Conservation (phyloP, 2,797 vertebrate genomes). For the Miichthys miiuy region DNA sequence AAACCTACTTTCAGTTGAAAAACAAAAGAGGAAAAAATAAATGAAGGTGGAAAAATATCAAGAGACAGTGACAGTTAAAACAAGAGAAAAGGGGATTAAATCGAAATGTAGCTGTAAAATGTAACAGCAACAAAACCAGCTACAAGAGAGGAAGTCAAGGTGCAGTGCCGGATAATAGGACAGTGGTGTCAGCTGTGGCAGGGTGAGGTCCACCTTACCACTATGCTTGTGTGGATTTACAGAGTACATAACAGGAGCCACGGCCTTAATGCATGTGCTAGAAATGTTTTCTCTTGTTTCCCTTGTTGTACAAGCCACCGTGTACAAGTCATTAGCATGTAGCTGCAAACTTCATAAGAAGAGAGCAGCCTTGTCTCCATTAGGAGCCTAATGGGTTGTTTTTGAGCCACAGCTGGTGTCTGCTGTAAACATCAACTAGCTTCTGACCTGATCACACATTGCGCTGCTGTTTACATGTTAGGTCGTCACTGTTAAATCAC, state of each 20-base stretch:
- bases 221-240: neutral
- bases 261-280: neutral
- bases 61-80: conserved; percentile 7
- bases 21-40: conserved; percentile 20
- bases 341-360: conserved; percentile 8
- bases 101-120: neutral
- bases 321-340: conserved; percentile 3
- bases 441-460: conserved; percentile 32
- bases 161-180: neutral
- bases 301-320: neutral
- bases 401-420: conserved; percentile 29
- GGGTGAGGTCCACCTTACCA: neutral
- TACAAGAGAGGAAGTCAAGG: neutral
- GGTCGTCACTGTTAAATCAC: conserved; percentile 15
- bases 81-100: neutral
- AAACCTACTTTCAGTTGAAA: conserved; percentile 37
- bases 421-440: conserved; percentile 29
- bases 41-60: conserved; percentile 12
- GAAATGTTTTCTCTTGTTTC: neutral
- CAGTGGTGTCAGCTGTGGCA: neutral
- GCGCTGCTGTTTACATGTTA: conserved; percentile 5
- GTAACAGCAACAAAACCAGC: neutral
- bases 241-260: neutral
- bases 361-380: conserved; percentile 17
- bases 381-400: conserved; percentile 36